These are phyloP conservation scores for Magallana gigas DNA, from an alignment of 1,140 invertebrate genomes.

Conservation along the genomic window DNA sequence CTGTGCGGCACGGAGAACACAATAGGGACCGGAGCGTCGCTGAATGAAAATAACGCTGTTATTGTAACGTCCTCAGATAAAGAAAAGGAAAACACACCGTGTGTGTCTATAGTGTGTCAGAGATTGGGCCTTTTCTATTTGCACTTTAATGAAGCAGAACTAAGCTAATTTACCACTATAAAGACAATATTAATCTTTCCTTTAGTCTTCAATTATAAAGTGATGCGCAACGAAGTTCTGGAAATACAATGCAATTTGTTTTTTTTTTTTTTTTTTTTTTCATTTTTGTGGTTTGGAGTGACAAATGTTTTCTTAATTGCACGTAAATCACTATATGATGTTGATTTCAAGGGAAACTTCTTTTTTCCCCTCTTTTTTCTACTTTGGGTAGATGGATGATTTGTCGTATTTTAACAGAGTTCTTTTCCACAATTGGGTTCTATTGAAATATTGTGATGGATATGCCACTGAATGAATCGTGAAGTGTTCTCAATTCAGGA, in stretches of 20 bases:
- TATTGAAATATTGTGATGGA: no score
- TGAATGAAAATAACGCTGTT: constrained; percentile 8
- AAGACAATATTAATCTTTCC: neutral
- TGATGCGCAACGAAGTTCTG: neutral
- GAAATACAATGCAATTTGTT: neutral
- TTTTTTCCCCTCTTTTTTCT: no score
- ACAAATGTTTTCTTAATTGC: neutral
- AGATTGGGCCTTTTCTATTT: constrained; percentile 1
- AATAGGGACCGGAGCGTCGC: neutral
- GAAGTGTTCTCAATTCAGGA: no score
- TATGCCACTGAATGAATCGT: no score
- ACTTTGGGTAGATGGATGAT: no score
- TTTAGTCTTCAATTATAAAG: neutral
- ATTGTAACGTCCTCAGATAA: neutral
- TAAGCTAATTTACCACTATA: constrained; percentile 24
- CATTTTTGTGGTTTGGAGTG: neutral
- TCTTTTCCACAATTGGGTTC: no score
- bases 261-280: neutral
- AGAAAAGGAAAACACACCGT: neutral
- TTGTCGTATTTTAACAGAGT: no score
- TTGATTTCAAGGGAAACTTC: no score
- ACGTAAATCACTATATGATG: neutral
- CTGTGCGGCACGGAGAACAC: constrained; percentile 14
- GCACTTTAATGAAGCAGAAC: constrained; percentile 30
- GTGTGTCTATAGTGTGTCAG: constrained; percentile 30